Evolutionary conservation across 2,797 vertebrate species (phyloP), one percentile per base, ranked within the genome.

Genomic region (Lophotriccus pileatus): DNA sequence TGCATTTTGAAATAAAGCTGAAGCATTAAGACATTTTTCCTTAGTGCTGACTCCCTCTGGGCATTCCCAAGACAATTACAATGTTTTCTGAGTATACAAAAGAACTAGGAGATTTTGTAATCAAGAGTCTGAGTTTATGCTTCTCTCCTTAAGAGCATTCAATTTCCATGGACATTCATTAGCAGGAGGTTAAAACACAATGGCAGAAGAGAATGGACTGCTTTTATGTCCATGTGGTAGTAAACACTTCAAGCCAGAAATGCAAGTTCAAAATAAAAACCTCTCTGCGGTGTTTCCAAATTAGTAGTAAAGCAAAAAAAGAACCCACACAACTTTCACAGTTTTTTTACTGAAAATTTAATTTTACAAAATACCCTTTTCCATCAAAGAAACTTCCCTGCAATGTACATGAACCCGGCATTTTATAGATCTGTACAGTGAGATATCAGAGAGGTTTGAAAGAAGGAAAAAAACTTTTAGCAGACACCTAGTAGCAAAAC

Each of bases 331-430:
- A 25, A 90, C 88, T 97, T 97, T 95, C 96, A 97, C 96, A 96
- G 96, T 97, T 97, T 95, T 96, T 98, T 98, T 98, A 97, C 97
- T 97, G 84, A 96, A 97, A 98, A 98, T 97, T 97, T 95, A 83
- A 95, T 98, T 97, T 97, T 98, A 98, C 96, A 98, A 98, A 98
- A 98, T 98, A 97, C 93, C 94, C 84, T 97, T 97, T 97, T 96
- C 96, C 95, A 96, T 95, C 95, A 96, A 97, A 97, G 96, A 96
- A 96, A 95, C 95, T 92, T 97, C 93, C 95, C 96, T 94, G 83
- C 70, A 91, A 95, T 95, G 89, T 95, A 96, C 87, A 82, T 24
- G 91, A 89, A 97, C 69, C 76, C 68, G 70, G 94, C 52, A n/a
- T 95, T 96, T 86, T 88, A 78, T 68, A 95, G 95, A 97, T 81